Conservation (phyloP, 2,113 vertebrate species). For the Sapajus apella region DNA sequence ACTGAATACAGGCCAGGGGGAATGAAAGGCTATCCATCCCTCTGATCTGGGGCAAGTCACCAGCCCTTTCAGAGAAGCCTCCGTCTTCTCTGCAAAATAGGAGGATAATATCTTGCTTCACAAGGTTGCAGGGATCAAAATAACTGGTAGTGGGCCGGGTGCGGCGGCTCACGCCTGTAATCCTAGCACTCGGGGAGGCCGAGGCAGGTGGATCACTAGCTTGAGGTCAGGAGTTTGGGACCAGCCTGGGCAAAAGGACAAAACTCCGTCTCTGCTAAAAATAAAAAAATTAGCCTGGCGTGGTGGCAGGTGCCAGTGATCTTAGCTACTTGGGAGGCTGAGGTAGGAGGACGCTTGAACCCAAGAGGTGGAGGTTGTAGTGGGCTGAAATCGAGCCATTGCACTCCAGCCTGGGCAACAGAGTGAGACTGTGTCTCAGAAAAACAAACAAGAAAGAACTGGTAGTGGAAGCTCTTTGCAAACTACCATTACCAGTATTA, state of each 20-base stretch:
- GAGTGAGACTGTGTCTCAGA: not conserved
- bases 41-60: not conserved
- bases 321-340: not conserved
- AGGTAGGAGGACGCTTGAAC: not conserved
- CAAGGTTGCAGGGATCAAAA: not conserved
- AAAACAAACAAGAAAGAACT: not conserved
- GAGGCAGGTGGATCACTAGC: not conserved
- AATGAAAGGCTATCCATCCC: not conserved
- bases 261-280: not conserved
- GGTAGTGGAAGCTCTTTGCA: not conserved
- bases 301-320: not conserved
- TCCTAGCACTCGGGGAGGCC: not conserved
- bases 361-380: not conserved
- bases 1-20: not conserved
- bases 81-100: not conserved
- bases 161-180: not conserved
- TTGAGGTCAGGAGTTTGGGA: not conserved
- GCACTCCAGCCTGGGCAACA: not conserved
- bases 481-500: not conserved
- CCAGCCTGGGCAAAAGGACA: not conserved
- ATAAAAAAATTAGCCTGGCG: not conserved
- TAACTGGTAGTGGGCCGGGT: not conserved
- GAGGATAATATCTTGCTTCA: not conserved
- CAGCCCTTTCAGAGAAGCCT: not conserved
- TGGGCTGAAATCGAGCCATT: not conserved